Percentiles rank a stretch among this genome's conserved stretches.
Evolutionary conservation across 2,113 vertebrate species (phyloP).

Genomic region (Perca schrenkii): DNA sequence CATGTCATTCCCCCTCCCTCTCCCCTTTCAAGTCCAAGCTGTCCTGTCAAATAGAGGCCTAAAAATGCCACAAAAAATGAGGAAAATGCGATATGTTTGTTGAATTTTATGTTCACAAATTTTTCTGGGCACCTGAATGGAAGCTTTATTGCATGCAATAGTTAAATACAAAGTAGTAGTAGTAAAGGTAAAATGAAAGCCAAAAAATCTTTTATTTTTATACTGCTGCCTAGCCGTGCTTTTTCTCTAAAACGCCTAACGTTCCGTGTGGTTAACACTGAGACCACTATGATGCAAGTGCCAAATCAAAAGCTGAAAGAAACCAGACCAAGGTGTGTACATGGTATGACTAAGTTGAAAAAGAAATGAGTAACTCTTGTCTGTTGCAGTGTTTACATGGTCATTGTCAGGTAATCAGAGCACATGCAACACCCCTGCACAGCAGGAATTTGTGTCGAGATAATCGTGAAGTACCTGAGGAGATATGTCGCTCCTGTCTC

Average conservation of each 20-base stretch:
- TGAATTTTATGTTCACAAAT: not conserved
- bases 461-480: not conserved
- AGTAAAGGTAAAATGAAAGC: not conserved
- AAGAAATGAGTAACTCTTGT: constrained; percentile 14
- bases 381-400: not conserved
- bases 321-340: not conserved
- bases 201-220: constrained; percentile 4
- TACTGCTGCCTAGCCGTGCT: not conserved
- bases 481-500: not conserved
- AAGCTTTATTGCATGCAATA: not conserved
- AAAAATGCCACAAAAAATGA: not conserved
- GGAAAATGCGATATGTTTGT: not conserved
- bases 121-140: not conserved
- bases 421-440: no score
- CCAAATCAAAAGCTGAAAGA: constrained; percentile 12
- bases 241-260: not conserved
- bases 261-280: not conserved
- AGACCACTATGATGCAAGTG: not conserved
- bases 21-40: no score
- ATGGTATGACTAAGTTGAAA: constrained; percentile 3
- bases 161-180: not conserved
- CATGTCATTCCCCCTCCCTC: no score
- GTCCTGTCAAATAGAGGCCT: no score
- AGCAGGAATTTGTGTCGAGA: not conserved
- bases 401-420: not conserved